phyloP scores from a whole-genome alignment of 2,888 invertebrate genomes.

The Thecophora atra region DNA sequence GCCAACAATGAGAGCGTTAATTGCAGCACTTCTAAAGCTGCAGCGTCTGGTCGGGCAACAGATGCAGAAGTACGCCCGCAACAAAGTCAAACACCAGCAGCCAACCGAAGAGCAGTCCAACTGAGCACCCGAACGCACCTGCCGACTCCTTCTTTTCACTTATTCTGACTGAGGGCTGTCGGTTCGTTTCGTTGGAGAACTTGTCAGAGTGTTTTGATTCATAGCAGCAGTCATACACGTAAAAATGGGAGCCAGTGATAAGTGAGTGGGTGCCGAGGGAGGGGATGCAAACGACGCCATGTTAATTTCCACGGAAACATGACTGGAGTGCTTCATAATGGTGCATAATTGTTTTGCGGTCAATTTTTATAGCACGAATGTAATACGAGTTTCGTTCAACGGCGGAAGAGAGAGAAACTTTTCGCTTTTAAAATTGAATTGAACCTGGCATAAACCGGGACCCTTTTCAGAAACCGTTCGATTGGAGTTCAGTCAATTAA shows the following conservation, averaged over 20 bases:
- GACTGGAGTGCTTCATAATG: constrained; percentile 37
- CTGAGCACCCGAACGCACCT: constrained; percentile 10
- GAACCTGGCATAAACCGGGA: background rate
- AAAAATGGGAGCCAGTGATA: background rate
- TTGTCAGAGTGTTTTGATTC: background rate
- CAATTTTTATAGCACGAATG: constrained; percentile 19
- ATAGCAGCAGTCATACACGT: too few relatives aligned
- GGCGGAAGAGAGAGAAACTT: background rate
- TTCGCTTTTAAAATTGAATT: background rate
- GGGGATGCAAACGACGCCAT: constrained; percentile 22
- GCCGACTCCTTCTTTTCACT: background rate
- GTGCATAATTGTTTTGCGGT: constrained; percentile 43
- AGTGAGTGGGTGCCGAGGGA: background rate
- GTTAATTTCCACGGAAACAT: constrained; percentile 31
- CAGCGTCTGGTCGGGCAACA: constrained; percentile 2
- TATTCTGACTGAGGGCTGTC: background rate
- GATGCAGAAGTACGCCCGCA: constrained; percentile 4
- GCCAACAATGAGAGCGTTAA: constrained; percentile 32
- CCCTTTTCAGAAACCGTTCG: background rate
- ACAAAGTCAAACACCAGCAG: constrained; percentile 3
- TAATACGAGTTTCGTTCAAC: constrained; percentile 17
- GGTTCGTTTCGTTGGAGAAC: background rate
- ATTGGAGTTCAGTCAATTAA: constrained; percentile 24
- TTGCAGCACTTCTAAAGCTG: constrained; percentile 30
- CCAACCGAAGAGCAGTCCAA: too few relatives aligned